phyloP scores from a whole-genome alignment of 2,113 vertebrate species.

The Cephalopterus ornatus region DNA sequence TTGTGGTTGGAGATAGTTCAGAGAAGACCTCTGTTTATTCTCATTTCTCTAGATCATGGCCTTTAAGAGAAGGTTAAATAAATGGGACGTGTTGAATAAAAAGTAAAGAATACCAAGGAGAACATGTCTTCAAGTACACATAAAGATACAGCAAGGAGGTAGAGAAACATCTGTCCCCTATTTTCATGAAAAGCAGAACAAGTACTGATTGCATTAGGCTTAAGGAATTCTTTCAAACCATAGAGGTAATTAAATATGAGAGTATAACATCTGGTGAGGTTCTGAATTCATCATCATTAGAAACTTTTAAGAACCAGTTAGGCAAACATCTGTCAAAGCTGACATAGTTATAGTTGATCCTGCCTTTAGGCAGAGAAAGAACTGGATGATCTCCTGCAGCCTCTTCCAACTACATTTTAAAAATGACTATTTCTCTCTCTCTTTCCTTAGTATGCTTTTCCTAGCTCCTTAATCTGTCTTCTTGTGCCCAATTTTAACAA shows the following conservation, averaged over 20 bases:
- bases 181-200: neutral
- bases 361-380: neutral
- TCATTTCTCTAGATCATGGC: neutral
- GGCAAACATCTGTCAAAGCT: slow-evolving; percentile 22
- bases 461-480: neutral
- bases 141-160: neutral
- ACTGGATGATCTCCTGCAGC: neutral
- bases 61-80: neutral
- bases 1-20: neutral
- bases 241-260: neutral
- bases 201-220: neutral
- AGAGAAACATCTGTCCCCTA: neutral
- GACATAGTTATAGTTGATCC: neutral
- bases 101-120: neutral
- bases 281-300: neutral
- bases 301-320: slow-evolving; percentile 6
- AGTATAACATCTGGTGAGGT: slow-evolving; percentile 17
- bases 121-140: neutral
- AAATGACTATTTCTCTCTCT: neutral
- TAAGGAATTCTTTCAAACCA: neutral
- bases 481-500: neutral
- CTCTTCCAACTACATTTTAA: neutral
- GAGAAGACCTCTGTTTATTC: neutral
- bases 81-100: accelerated
- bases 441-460: neutral